A percentile compares a stretch with the other conserved stretches of the same genome.
Evolutionary conservation across 1,140 invertebrate genomes (phyloP).

Genomic region (Heliothis subflexa): DNA sequence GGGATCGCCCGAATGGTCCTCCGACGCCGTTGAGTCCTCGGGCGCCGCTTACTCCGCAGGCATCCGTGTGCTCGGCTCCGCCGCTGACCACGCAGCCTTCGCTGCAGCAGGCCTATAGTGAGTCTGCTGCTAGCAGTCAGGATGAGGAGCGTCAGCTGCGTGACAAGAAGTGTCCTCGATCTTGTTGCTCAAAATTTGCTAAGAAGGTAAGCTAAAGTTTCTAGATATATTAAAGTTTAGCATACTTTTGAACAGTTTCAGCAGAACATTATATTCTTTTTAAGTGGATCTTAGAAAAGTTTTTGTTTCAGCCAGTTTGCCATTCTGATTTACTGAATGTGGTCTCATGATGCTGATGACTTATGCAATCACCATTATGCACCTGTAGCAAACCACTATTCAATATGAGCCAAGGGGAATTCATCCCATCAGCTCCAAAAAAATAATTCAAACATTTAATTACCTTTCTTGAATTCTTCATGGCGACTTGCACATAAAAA

Average conservation of each 20-base stretch:
- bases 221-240: no score
- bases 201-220: conserved; percentile 84
- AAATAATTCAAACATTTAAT: no score
- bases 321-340: no score
- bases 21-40: conserved; percentile 79
- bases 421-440: neutral
- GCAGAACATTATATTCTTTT: no score
- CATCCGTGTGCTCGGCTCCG: conserved; percentile 76
- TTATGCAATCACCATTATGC: neutral
- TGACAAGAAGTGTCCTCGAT: conserved; percentile 87
- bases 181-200: conserved; percentile 90
- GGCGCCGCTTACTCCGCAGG: conserved; percentile 78
- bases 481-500: neutral
- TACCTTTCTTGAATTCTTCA: neutral
- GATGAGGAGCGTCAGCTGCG: conserved; percentile 81
- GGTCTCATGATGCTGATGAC: no score
- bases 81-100: conserved; percentile 78
- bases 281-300: no score
- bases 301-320: no score
- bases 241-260: no score
- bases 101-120: conserved; percentile 80
- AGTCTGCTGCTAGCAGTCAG: conserved; percentile 87
- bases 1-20: conserved; percentile 76
- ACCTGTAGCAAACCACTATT: no score
- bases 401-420: no score